Base-by-base conservation (phyloP, 2,888 invertebrate genomes). In the Hydraecia micacea region DNA sequence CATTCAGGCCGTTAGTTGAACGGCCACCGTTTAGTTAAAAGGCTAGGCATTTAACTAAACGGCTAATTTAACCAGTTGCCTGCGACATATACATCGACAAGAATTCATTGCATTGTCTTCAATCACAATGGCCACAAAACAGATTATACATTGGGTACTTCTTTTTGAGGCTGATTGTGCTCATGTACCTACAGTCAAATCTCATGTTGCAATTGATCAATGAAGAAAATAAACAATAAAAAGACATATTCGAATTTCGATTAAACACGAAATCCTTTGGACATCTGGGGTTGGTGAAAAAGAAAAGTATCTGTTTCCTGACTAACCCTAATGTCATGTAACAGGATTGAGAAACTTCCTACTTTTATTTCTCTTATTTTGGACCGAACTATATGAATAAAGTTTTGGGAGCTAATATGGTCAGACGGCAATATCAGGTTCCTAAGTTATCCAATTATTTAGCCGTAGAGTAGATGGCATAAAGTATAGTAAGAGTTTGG, bases 371-470 rank as follows among this genome's bases (percentile, higher is more conserved):
- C 25, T 80, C 62, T 69, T 78, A n/a, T 74, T 77, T 68, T 52
- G 58, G 42, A 71, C 78, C 62, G 73, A 74, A 75, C 60, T 75
- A 78, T 83, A 86, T 83, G 83, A 78, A 86, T 77, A 83, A 83
- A 85, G 87, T 85, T 86, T 73, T 32, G n/a, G 69, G 52, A 81
- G 58, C 49, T 85, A 68, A 70, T 67, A 75, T 62, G 49, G 68
- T 85, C 28, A 67, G 73, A 69, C 15, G 68, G 39, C 58, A 66
- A 84, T 82, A 80, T 80, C 49, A 49, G 25, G 66, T 80, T 68
- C 21, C 72, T 13, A 62, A 73, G 73, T 80, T 70, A 67, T 15
- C 70, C 70, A 73, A 84, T 58, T 73, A 55, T 79, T 79, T 80
- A 4, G 18, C 58, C 69, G 55, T 70, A 36, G 25, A 79, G 39